These are phyloP conservation scores for Drosophila sp. DNA, from an alignment of 1,140 invertebrate species.

Conservation along the genomic window DNA sequence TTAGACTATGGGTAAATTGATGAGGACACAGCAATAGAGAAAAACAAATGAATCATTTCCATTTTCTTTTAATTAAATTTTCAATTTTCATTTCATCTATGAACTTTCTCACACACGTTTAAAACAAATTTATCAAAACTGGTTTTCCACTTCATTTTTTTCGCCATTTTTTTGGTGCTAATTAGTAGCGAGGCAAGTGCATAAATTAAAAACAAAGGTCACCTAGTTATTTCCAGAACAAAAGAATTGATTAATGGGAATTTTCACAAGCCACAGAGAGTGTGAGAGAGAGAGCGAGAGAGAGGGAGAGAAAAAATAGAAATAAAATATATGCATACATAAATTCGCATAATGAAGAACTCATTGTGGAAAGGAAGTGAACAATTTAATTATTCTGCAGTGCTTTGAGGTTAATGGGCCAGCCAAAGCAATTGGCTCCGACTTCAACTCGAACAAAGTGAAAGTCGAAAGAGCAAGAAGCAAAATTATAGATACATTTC, in stretches of 20 bases:
- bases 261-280: conserved; percentile 48
- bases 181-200: conserved; percentile 20
- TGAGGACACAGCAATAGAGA: conserved; percentile 19
- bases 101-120: conserved; percentile 7
- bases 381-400: conserved; percentile 70
- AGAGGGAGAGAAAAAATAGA: background rate
- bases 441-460: conserved; percentile 59
- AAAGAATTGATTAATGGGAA: conserved; percentile 78
- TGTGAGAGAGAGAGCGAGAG: background rate
- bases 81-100: background rate
- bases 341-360: conserved; percentile 66
- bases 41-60: conserved; percentile 1
- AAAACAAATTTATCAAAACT: conserved; percentile 2
- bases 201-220: conserved; percentile 64
- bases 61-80: conserved; percentile 8
- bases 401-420: conserved; percentile 67
- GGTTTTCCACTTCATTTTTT: conserved; percentile 26
- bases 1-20: conserved; percentile 47
- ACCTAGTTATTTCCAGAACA: conserved; percentile 68
- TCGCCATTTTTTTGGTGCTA: conserved; percentile 6
- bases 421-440: conserved; percentile 35
- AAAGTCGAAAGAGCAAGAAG: conserved; percentile 47
- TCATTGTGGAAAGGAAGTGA: conserved; percentile 73
- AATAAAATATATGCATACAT: conserved; percentile 42
- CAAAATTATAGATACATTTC: conserved; percentile 23